Conservation (phyloP, 1,140 invertebrate genomes). For the Ptiloglossa arizonensis region DNA sequence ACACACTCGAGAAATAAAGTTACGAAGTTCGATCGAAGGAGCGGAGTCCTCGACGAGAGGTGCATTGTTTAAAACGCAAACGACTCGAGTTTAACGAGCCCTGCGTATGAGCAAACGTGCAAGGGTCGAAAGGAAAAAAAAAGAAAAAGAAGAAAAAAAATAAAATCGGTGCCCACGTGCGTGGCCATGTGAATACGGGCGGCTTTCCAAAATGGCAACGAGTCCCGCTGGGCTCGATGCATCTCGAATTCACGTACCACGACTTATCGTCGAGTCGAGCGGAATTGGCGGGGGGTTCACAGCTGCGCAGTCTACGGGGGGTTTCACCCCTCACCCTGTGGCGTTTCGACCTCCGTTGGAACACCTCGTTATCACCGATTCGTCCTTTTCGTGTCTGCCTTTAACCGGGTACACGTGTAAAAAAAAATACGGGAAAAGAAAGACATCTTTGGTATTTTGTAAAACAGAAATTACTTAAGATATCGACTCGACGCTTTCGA, state of each 20-base stretch:
- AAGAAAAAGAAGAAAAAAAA: conserved; percentile 18
- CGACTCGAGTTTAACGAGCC: conserved; percentile 29
- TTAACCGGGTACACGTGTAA: conserved; percentile 33
- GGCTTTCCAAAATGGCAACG: conserved; percentile 77
- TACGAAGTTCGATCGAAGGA: neutral
- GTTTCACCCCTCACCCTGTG: conserved; percentile 56
- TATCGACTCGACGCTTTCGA: too few relatives aligned
- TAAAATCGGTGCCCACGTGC: conserved; percentile 70
- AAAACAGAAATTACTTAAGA: too few relatives aligned
- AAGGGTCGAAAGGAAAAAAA: conserved; percentile 36
- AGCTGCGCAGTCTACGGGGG: conserved; percentile 76
- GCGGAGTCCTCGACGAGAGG: neutral
- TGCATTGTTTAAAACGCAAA: conserved; percentile 38
- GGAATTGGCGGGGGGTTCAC: conserved; percentile 66
- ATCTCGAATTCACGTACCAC: conserved; percentile 59
- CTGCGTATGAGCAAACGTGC: conserved; percentile 73
- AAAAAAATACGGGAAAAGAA: too few relatives aligned
- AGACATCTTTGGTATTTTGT: too few relatives aligned
- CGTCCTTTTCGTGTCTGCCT: conserved; percentile 60
- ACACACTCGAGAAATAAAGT: neutral
- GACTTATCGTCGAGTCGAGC: conserved; percentile 55
- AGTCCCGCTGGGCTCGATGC: conserved; percentile 61
- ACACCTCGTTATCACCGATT: conserved; percentile 79
- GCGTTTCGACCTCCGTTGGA: conserved; percentile 63
- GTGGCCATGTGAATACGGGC: conserved; percentile 51